A percentile compares a stretch with the other conserved stretches of the same genome.
These are phyloP conservation scores for Cryptomyrus ogoouensis DNA, from an alignment of 2,113 vertebrate species.

Conservation along the genomic window DNA sequence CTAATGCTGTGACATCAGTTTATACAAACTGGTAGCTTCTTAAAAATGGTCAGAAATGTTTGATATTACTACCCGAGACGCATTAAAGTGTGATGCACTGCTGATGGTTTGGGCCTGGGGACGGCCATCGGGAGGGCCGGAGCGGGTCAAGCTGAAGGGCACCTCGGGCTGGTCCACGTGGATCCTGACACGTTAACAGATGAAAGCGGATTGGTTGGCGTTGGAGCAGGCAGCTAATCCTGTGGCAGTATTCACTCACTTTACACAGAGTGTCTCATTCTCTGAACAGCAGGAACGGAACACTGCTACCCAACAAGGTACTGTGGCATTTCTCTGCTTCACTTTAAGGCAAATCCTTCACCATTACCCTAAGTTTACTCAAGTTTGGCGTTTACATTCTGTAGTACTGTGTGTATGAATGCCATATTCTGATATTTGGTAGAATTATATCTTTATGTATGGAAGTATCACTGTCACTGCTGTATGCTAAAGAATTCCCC, in stretches of 20 bases:
- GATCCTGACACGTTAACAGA: neutral
- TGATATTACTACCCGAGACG: neutral
- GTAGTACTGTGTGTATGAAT: neutral
- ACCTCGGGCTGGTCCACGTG: neutral
- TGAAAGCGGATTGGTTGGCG: constrained; percentile 39
- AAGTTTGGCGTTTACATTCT: neutral
- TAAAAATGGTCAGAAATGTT: neutral
- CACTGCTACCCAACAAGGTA: constrained; percentile 36
- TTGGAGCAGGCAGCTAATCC: constrained; percentile 22
- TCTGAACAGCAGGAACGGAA: constrained; percentile 39
- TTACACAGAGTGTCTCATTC: constrained; percentile 32
- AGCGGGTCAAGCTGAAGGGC: constrained; percentile 41
- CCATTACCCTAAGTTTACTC: neutral
- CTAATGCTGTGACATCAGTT: neutral
- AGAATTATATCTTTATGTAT: neutral
- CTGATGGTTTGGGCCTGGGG: neutral
- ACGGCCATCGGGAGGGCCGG: too few species aligned
- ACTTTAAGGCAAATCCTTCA: neutral
- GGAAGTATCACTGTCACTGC: neutral
- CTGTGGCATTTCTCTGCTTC: neutral
- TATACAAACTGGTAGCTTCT: neutral
- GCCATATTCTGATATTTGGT: neutral
- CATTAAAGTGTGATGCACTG: neutral
- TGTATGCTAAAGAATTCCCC: neutral
- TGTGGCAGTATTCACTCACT: neutral